Percentiles rank a stretch among this genome's conserved stretches.
These are phyloP conservation scores for Marmota monax DNA, from an alignment of 2,113 vertebrate genomes.

Conservation along the genomic window DNA sequence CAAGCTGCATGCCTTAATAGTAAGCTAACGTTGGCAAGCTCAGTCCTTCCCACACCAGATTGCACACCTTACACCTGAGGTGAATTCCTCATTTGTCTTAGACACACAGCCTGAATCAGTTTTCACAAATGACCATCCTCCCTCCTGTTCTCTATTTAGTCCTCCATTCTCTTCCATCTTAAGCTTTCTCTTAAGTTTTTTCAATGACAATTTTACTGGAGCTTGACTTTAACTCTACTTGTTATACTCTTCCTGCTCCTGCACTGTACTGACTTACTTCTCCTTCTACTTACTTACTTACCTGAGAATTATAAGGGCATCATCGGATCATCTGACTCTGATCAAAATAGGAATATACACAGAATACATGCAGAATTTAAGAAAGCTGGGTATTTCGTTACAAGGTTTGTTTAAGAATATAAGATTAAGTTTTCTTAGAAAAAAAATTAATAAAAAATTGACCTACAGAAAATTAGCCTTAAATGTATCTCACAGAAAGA, in stretches of 20 bases:
- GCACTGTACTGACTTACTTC: not conserved
- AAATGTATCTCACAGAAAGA: not conserved
- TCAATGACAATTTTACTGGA: not conserved
- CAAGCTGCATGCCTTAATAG: not conserved
- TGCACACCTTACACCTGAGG: not conserved
- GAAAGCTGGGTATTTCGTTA: not conserved
- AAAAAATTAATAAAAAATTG: not conserved
- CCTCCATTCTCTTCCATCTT: not conserved
- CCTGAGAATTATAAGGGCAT: not conserved
- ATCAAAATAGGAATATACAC: not conserved
- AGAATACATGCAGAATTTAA: not conserved
- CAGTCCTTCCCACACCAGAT: no score
- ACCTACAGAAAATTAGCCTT: not conserved
- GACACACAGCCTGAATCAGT: not conserved
- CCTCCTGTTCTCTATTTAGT: not conserved
- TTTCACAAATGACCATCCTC: not conserved
- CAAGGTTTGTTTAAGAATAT: not conserved
- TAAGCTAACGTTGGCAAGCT: not conserved
- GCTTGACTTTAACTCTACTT: not conserved
- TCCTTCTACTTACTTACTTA: not conserved
- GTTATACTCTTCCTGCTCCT: not conserved
- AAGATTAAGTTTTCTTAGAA: constrained; percentile 1
- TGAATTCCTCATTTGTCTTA: not conserved
- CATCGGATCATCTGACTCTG: not conserved
- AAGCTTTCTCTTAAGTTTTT: not conserved